Evolutionary conservation across 2,113 vertebrate species (phyloP), one percentile per base, ranked within the genome.

Genomic region (Oncorhynchus kisutch): DNA sequence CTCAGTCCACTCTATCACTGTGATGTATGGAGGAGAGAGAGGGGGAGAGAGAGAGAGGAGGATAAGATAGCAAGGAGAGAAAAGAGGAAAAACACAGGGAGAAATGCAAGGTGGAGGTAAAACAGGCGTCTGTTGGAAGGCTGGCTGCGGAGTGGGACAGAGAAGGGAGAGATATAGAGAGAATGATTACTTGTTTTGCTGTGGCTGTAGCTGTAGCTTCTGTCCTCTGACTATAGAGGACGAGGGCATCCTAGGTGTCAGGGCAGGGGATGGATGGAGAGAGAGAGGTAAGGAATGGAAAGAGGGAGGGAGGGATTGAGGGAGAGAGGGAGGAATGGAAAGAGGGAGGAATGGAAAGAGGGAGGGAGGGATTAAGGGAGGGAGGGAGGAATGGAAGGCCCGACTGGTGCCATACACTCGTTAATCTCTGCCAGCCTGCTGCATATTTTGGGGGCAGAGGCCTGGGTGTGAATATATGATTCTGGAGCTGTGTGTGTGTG

Each of bases 1-100:
- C 84, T 67, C 81, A 78, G 88, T 84, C 84, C 87, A 90, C 91
- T 93, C 90, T 86, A 93, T 94, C 93, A 92, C 89, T 5, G 73
- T 90, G 91, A 92, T 90, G 83, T 86, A 86, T 85, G 18, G 69
- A 85, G 82, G 66, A 77, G 80, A 45, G 39, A 45, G 9, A 45
- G 39, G 0, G 39, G 0, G 2, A 45, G 39, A 11, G 39, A 6
- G 76, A 77, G 71, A 29, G 70, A 69, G 70, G 75, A 31, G 75
- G 39, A 76, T 7, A 34, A 34, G 34, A 34, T 34, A 34, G 49
- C 14, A 64, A 71, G 31, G 45, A 73, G 72, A 80, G 27, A 81
- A 34, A 6, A 54, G 27, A 14, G 16, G 59, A n/a, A 77, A 49
- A 84, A 76, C 60, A 27, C 18, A 34, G 72, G 31, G 34, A 67